These are phyloP conservation scores for Macrocentrus cingulum DNA, from an alignment of 1,140 invertebrate species.

Conservation along the genomic window DNA sequence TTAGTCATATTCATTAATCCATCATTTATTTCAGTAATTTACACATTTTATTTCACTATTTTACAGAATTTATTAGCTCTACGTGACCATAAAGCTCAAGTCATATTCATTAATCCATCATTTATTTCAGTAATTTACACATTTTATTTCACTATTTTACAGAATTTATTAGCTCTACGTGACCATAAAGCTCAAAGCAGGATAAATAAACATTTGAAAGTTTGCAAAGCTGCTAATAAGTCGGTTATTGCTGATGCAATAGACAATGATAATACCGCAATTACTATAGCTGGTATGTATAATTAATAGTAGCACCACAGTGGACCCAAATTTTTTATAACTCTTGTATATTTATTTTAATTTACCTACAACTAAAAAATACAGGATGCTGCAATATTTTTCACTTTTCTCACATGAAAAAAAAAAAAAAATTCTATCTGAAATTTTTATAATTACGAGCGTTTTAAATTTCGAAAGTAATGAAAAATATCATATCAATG, in stretches of 20 bases:
- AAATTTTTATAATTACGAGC: no score
- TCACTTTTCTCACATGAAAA: no score
- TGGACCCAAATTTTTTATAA: background rate
- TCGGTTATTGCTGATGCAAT: slow-evolving; percentile 80
- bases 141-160: slow-evolving; percentile 33
- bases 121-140: slow-evolving; percentile 11
- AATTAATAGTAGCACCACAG: background rate
- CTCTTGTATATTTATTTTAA: no score
- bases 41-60: slow-evolving; percentile 28
- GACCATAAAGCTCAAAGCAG: slow-evolving; percentile 72
- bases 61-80: slow-evolving; percentile 68
- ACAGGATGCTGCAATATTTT: no score
- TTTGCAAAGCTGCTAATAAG: slow-evolving; percentile 87
- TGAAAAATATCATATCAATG: no score
- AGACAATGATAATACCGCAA: slow-evolving; percentile 73
- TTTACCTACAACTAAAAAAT: no score
- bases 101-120: no score
- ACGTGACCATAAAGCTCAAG: slow-evolving; percentile 73
- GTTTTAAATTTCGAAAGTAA: no score
- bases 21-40: slow-evolving; percentile 15
- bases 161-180: slow-evolving; percentile 71
- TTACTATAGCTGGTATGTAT: slow-evolving; percentile 65
- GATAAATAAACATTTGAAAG: slow-evolving; percentile 70
- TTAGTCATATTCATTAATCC: no score
- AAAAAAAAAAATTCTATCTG: no score